Evolutionary conservation across 2,797 vertebrate species (phyloP).

Genomic region (Trichosurus vulpecula): DNA sequence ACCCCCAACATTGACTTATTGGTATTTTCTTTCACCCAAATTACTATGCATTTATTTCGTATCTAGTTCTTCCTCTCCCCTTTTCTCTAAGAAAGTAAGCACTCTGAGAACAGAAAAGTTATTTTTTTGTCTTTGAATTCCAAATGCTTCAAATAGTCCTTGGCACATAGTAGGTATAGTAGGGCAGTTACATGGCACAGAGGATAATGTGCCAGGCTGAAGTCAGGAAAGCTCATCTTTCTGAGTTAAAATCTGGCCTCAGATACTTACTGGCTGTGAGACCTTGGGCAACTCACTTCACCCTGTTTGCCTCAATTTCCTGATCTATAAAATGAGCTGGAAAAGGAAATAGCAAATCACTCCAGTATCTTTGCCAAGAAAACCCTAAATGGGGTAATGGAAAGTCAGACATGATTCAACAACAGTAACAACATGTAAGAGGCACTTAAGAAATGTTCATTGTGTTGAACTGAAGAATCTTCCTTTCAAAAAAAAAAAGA

Average conservation of each 20-base stretch:
- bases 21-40: not conserved
- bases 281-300: not conserved
- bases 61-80: not conserved
- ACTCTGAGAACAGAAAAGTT: not conserved
- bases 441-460: too few species aligned
- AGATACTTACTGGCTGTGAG: not conserved
- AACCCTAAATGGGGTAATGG: not conserved
- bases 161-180: not conserved
- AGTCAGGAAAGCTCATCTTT: not conserved
- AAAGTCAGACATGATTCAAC: not conserved
- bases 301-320: not conserved
- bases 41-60: not conserved
- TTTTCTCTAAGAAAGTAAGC: not conserved
- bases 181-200: not conserved
- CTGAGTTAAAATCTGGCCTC: not conserved
- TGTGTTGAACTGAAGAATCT: too few species aligned
- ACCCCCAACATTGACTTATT: not conserved
- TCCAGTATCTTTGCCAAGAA: not conserved
- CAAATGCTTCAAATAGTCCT: not conserved
- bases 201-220: not conserved
- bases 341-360: not conserved
- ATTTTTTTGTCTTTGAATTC: not conserved
- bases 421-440: not conserved
- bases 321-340: not conserved
- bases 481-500: too few species aligned